Evolutionary conservation across 2,888 invertebrate genomes (phyloP).

Genomic region (Teinopalpus imperialis): DNA sequence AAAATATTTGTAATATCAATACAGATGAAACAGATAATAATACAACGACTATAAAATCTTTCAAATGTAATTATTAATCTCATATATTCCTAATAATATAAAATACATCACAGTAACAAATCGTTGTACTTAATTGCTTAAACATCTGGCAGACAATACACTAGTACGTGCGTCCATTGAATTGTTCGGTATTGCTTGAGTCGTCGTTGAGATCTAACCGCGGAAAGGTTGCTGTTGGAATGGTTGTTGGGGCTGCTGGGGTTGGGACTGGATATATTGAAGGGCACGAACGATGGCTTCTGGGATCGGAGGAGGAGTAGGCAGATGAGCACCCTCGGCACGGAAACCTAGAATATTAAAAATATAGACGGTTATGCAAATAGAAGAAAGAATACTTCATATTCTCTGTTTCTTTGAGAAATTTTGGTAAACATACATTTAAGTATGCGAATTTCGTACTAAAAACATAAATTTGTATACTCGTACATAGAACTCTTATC

Average conservation of each 20-base stretch:
- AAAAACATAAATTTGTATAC: too few species aligned
- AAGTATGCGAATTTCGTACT: too few species aligned
- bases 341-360: conserved; percentile 78
- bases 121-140: conserved; percentile 37
- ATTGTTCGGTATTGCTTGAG: conserved; percentile 5
- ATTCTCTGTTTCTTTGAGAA: too few species aligned
- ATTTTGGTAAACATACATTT: too few species aligned
- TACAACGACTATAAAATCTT: conserved; percentile 24
- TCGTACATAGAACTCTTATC: not conserved
- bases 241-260: conserved; percentile 51
- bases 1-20: too few species aligned
- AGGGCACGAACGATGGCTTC: conserved; percentile 80
- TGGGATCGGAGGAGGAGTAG: conserved; percentile 84
- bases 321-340: conserved; percentile 82
- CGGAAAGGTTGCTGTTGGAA: conserved; percentile 56
- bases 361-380: not conserved
- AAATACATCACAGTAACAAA: conserved; percentile 73
- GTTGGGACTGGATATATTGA: conserved; percentile 60
- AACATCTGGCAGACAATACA: conserved; percentile 1
- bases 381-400: not conserved
- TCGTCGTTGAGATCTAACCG: conserved; percentile 44
- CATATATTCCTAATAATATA: conserved; percentile 48
- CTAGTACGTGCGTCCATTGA: conserved; percentile 14
- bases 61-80: conserved; percentile 35
- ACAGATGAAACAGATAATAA: too few species aligned